phyloP scores from a whole-genome alignment of 2,113 vertebrate genomes.

The Tychaedon coryphoeus region DNA sequence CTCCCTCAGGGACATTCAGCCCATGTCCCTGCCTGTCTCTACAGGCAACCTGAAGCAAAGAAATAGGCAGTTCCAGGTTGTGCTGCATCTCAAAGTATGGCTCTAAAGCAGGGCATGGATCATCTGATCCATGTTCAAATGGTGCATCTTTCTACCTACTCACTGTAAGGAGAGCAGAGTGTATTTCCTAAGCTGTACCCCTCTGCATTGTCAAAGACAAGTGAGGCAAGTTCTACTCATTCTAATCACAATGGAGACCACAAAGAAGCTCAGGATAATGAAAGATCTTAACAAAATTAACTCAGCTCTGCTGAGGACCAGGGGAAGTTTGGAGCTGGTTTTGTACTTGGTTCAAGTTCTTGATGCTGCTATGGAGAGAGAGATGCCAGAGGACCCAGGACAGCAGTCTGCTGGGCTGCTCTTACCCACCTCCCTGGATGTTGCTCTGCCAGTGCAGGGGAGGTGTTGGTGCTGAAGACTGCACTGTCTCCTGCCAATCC shows the following conservation, averaged over 20 bases:
- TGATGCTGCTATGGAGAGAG: background rate
- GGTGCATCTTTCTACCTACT: background rate
- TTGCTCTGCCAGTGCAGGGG: background rate
- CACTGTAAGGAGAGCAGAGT: background rate
- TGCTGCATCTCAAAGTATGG: rapidly evolving
- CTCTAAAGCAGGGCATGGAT: background rate
- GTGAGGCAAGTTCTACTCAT: background rate
- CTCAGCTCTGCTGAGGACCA: background rate
- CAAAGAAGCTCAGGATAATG: background rate
- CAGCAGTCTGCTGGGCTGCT: background rate
- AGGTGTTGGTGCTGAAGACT: background rate
- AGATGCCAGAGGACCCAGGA: rapidly evolving
- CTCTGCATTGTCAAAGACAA: background rate
- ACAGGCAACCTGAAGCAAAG: background rate
- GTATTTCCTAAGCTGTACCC: background rate
- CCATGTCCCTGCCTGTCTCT: background rate
- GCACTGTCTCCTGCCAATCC: background rate
- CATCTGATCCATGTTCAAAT: background rate
- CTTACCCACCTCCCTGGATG: background rate
- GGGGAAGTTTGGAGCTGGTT: background rate
- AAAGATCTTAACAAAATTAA: background rate
- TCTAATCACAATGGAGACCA: rapidly evolving
- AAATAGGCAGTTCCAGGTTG: background rate
- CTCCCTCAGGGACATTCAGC: background rate
- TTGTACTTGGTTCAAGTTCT: background rate